These are phyloP conservation scores for Athalia circularis DNA, from an alignment of 2,888 invertebrate genomes.

Conservation along the genomic window DNA sequence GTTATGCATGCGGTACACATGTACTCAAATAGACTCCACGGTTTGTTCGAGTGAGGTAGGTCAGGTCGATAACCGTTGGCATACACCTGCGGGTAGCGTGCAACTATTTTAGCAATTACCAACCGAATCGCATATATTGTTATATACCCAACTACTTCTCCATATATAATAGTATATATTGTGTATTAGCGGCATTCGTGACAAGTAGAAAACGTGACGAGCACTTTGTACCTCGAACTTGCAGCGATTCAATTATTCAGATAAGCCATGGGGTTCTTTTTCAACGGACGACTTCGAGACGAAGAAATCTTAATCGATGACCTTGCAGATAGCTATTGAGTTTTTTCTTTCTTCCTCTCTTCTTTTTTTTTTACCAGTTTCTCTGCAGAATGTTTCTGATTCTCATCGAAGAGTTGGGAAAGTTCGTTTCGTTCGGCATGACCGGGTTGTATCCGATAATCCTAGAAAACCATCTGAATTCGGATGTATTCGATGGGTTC, in stretches of 20 bases:
- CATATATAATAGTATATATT: neutral
- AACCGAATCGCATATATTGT: conserved; percentile 9
- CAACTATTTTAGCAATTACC: conserved; percentile 42
- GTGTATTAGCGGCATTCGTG: conserved; percentile 20
- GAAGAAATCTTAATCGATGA: neutral
- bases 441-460: too few relatives aligned
- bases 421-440: too few relatives aligned
- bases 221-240: conserved; percentile 36
- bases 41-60: conserved; percentile 8
- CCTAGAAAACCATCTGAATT: too few relatives aligned
- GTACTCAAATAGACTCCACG: conserved; percentile 15
- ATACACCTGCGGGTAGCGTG: conserved; percentile 12
- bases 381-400: neutral
- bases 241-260: conserved; percentile 26
- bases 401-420: too few relatives aligned
- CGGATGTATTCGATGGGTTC: too few relatives aligned
- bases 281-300: neutral
- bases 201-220: conserved; percentile 20
- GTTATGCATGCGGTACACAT: neutral
- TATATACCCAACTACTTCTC: neutral
- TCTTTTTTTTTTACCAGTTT: neutral
- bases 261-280: neutral
- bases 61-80: conserved; percentile 20
- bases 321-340: neutral
- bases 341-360: neutral